Percentiles rank a stretch among this genome's conserved stretches.
Evolutionary conservation across 2,888 invertebrate genomes (phyloP).

Genomic region (Hetaerina titia): DNA sequence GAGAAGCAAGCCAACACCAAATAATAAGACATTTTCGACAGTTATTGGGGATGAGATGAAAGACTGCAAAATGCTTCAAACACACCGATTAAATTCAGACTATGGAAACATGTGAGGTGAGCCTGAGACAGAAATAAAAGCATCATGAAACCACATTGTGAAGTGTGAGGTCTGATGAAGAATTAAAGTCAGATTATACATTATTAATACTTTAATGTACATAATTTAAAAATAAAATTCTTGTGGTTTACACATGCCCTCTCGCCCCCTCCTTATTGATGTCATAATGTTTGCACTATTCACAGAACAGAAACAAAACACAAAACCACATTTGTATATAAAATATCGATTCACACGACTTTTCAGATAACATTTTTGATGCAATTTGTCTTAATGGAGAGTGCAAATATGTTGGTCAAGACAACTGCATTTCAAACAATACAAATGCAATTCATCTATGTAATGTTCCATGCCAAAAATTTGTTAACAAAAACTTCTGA

Average conservation of each 20-base stretch:
- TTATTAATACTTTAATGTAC: conserved; percentile 67
- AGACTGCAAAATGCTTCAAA: not conserved
- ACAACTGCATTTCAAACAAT: conserved; percentile 49
- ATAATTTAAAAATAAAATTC: conserved; percentile 67
- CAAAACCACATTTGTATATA: conserved; percentile 67
- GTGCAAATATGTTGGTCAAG: conserved; percentile 39
- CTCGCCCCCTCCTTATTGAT: conserved; percentile 56
- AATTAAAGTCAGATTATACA: conserved; percentile 58
- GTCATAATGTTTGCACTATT: conserved; percentile 66
- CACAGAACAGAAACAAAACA: conserved; percentile 67
- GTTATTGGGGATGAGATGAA: not conserved
- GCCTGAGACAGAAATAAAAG: not conserved
- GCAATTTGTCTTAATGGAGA: conserved; percentile 46
- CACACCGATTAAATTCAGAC: not conserved
- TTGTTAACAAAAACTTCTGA: conserved; percentile 48
- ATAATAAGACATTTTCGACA: too few species aligned
- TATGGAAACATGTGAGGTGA: not conserved
- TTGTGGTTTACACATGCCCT: conserved; percentile 63
- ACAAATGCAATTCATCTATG: conserved; percentile 42
- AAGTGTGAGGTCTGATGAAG: conserved; percentile 28
- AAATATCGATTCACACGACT: conserved; percentile 65
- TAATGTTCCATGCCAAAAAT: conserved; percentile 37
- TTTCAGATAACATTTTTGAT: conserved; percentile 63
- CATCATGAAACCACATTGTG: not conserved
- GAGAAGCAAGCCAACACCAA: too few species aligned